Evolutionary conservation across 1,140 invertebrate genomes (phyloP), one percentile per base, ranked within the genome.

Genomic region (Galleria mellonella): DNA sequence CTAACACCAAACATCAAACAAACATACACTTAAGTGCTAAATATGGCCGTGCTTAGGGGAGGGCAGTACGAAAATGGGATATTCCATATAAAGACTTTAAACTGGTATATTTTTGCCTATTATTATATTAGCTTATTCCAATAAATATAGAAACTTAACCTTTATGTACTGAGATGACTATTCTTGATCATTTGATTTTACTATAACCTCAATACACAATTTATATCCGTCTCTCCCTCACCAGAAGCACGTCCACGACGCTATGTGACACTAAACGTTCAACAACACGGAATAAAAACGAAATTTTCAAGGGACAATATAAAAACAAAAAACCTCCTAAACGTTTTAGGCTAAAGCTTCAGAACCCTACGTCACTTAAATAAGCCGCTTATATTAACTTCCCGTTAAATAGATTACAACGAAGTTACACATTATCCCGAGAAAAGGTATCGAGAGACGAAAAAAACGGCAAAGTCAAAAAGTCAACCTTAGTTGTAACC

Each of bases 1-100:
- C 78, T 62, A 63, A 83, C 78, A 83, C 52, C 76, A 72, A 83
- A 83, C 79, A 74, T 72, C 68, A 78, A 83, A 77, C 51, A 63
- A 83, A 83, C 60, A 69, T 47, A 62, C 57, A 55, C 52, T 58
- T 50, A 54, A 62, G 23, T 12, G 36, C 47, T 55, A 49, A 43
- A 43, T 6, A 23, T 23, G 17, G 17, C 6, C 17, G 17, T 6
- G 17, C 17, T 6, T 6, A 23, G 17, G 17, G 17, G 17, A 23
- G 17, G 17, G 6, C 17, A 23, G 6, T 6, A 23, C 2, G 17
- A 23, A 23, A 23, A 23, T 23, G 17, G 17, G 17, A 23, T 23
- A 2, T 6, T 23, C n/a, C n/a, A n/a, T n/a, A n/a, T n/a, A n/a
- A n/a, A n/a, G n/a, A n/a, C n/a, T n/a, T n/a, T n/a, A n/a, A n/a